A percentile compares a stretch with the other conserved stretches of the same genome.
phyloP scores from a whole-genome alignment of 2,113 vertebrate genomes.

The Macaca nemestrina region DNA sequence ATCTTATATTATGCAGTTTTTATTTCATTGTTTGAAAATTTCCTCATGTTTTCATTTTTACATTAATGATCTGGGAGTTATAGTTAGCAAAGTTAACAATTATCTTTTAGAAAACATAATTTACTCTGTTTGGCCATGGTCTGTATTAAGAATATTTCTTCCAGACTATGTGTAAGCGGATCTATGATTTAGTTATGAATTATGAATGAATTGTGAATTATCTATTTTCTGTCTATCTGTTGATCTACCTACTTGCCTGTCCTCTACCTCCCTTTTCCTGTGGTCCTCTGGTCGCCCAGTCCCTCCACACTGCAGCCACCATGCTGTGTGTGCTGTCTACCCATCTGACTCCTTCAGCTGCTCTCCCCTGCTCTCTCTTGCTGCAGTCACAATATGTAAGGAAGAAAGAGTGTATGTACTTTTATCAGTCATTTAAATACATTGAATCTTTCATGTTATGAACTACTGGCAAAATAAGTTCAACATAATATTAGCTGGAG shows the following conservation, averaged over 20 bases:
- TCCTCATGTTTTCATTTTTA: neutral
- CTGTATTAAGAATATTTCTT: neutral
- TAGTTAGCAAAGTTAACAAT: neutral
- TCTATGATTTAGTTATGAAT: no score
- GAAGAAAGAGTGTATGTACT: neutral
- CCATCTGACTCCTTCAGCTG: no score
- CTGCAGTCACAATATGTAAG: no score
- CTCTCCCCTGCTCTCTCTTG: neutral
- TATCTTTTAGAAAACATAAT: neutral
- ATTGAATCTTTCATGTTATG: neutral
- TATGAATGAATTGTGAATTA: neutral
- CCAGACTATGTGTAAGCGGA: neutral
- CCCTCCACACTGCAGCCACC: rapidly evolving
- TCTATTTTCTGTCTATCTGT: neutral
- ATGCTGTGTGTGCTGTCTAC: rapidly evolving
- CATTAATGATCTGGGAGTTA: neutral
- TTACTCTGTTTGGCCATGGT: neutral
- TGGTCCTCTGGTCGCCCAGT: neutral
- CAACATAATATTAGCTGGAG: neutral
- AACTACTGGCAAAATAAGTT: neutral
- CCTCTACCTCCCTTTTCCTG: no score
- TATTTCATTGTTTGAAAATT: neutral
- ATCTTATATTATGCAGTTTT: neutral
- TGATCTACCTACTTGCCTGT: neutral
- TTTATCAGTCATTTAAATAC: neutral